Evolutionary conservation across 2,113 vertebrate species (phyloP), one percentile per base, ranked within the genome.

Genomic region (Reinhardtius hippoglossoides): DNA sequence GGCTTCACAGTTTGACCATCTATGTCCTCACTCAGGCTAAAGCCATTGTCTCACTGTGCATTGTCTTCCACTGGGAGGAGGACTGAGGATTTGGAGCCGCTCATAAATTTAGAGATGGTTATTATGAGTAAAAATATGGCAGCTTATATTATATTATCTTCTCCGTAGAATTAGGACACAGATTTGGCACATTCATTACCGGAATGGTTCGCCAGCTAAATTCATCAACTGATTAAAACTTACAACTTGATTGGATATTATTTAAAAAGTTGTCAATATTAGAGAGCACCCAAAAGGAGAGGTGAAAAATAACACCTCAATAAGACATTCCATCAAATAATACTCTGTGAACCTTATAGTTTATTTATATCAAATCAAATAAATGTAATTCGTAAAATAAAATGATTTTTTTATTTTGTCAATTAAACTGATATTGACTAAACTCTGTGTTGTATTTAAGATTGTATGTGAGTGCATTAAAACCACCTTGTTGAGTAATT

Each of bases 101-200:
- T 54, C 50, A 10, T 54, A 8, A 54, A 54, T 21, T 62, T 56
- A 75, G 57, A 59, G 55, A 76, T 9, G 13, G 54, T 37, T 56
- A 12, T 76, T 26, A n/a, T 21, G 37, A 50, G 54, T 69, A 59
- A 68, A 61, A 42, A 15, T 57, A 60, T 67, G 60, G 42, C 79
- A 63, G 50, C 18, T 27, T n/a, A 12, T 59, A 16, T 58, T 65
- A 35, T 55, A 62, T 76, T 21, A 54, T 59, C 44, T 78, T 63
- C 42, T 42, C 0, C 50, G 67, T 63, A 16, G 76, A 73, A 85
- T 74, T 74, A 76, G 70, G 52, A 59, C 3, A 2, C 63, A 59
- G 68, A 71, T 84, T 82, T 76, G 35, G 57, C 21, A 37, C 71
- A 63, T 71, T 76, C 74, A 81, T 90, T 78, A 88, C 80, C 54